Percentiles rank a stretch among this genome's conserved stretches.
Evolutionary conservation across 2,113 vertebrate species (phyloP).

Genomic region (Phasianus colchicus): DNA sequence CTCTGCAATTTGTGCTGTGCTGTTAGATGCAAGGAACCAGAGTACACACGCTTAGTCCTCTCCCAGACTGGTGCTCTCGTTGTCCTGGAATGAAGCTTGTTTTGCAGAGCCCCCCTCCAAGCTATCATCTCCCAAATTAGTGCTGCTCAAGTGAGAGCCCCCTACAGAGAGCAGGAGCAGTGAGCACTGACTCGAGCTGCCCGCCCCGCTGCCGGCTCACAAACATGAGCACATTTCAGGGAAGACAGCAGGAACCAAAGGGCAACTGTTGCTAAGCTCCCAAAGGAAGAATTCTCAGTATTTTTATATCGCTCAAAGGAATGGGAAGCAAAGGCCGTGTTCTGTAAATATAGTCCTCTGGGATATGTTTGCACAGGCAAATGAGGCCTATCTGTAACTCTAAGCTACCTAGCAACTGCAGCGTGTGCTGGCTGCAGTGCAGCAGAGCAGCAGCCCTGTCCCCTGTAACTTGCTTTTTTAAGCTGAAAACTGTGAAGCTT

Average conservation of each 20-base stretch:
- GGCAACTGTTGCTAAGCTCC: constrained; percentile 50
- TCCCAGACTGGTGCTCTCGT: neutral
- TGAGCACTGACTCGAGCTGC: neutral
- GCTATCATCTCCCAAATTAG: neutral
- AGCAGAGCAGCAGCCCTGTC: neutral
- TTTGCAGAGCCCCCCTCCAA: neutral
- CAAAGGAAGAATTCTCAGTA: constrained; percentile 48
- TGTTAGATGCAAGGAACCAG: rapidly evolving
- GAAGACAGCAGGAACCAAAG: neutral
- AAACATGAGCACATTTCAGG: neutral
- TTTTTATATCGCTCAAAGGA: constrained; percentile 22
- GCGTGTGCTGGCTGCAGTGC: rapidly evolving
- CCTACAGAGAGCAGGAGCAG: neutral
- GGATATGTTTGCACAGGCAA: constrained; percentile 53
- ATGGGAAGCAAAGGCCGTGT: constrained; percentile 45
- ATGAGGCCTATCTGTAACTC: constrained; percentile 30
- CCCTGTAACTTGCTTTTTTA: neutral
- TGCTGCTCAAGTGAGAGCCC: neutral
- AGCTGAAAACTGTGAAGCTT: neutral
- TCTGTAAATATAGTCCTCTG: constrained; percentile 38
- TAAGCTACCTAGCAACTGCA: neutral
- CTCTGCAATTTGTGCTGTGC: neutral
- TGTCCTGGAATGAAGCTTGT: neutral
- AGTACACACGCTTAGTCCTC: neutral
- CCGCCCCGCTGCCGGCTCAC: rapidly evolving